Evolutionary conservation across 2,113 vertebrate species (phyloP).

Genomic region (Mastomys natalensis): DNA sequence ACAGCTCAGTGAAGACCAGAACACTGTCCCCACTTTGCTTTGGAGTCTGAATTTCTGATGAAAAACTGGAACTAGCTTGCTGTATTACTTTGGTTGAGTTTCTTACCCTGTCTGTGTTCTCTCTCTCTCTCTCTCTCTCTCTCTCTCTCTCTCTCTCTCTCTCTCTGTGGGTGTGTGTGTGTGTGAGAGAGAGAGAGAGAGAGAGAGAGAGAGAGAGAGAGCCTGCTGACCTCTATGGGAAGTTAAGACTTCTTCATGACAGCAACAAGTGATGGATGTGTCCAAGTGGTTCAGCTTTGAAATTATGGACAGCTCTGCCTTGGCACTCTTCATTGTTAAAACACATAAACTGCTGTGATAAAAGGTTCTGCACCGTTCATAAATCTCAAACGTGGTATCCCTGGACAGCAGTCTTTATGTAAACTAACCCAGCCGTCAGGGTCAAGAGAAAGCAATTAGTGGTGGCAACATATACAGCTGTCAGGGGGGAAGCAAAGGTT

Average conservation of each 20-base stretch:
- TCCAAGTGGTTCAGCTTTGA: conserved; percentile 76
- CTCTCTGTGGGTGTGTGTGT: too few species aligned
- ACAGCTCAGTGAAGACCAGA: neutral
- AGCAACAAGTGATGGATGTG: conserved; percentile 67
- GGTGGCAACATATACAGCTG: conserved; percentile 72
- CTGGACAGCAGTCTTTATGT: conserved; percentile 82
- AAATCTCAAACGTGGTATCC: conserved; percentile 71
- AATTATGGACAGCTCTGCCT: conserved; percentile 58
- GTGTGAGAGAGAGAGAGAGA: too few species aligned
- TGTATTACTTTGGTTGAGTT: neutral
- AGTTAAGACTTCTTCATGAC: neutral
- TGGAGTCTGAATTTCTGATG: neutral
- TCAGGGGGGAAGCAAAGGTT: conserved; percentile 40
- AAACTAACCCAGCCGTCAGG: conserved; percentile 78
- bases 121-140: neutral
- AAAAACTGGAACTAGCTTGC: neutral
- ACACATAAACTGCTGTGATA: conserved; percentile 77
- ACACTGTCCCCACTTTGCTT: neutral
- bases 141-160: too few species aligned
- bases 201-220: neutral
- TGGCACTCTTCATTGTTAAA: conserved; percentile 69
- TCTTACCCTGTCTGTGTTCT: neutral
- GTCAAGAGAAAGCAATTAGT: conserved; percentile 84
- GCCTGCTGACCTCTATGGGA: neutral
- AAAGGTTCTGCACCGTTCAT: conserved; percentile 79